A percentile compares a stretch with the other conserved stretches of the same genome.
These are phyloP conservation scores for Lepidotrigona ventralis DNA, from an alignment of 1,140 invertebrate genomes.

Conservation along the genomic window DNA sequence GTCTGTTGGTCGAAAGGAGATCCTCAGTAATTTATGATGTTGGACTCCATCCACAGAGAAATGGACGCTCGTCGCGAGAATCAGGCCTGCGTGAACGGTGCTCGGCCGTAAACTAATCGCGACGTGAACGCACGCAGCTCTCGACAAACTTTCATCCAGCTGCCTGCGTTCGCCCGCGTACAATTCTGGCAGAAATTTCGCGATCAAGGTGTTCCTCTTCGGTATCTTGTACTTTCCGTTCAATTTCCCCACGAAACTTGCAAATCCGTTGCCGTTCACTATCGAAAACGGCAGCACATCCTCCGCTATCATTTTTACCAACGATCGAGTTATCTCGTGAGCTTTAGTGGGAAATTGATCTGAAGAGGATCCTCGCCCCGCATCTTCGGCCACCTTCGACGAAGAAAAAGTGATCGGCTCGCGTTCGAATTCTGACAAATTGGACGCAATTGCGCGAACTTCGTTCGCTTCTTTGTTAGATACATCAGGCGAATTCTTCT, in stretches of 20 bases:
- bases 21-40: neutral
- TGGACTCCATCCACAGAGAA: neutral
- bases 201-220: neutral
- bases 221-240: neutral
- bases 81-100: neutral
- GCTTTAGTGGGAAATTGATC: too few species aligned
- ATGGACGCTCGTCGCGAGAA: neutral
- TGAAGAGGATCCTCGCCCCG: too few species aligned
- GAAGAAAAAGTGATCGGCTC: neutral
- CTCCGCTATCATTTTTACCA: neutral
- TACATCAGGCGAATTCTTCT: neutral
- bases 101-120: neutral
- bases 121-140: neutral
- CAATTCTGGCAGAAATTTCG: neutral
- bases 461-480: too few species aligned
- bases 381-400: neutral
- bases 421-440: neutral
- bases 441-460: neutral
- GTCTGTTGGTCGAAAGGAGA: neutral
- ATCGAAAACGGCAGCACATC: neutral
- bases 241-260: neutral
- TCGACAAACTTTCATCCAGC: neutral
- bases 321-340: neutral
- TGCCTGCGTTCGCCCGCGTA: neutral
- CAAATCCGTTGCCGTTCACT: neutral